phyloP scores from a whole-genome alignment of 1,140 invertebrate genomes.

The Periplaneta americana region DNA sequence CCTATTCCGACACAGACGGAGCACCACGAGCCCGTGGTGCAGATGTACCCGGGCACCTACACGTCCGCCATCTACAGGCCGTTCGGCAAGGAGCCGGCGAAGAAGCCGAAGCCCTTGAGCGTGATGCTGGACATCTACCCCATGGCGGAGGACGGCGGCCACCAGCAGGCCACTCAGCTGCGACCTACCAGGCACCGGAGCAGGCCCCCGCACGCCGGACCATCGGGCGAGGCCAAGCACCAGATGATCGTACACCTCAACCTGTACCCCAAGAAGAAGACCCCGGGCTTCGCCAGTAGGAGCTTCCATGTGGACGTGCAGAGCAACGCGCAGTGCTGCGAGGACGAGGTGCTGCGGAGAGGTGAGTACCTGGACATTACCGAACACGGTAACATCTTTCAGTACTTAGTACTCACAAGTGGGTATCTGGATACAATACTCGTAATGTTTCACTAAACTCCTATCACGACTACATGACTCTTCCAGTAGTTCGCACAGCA shows the following conservation, averaged over 20 bases:
- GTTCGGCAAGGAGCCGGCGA: slow-evolving; percentile 23
- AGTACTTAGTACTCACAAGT: too few species aligned
- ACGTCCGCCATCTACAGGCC: slow-evolving; percentile 16
- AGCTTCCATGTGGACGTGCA: neutral
- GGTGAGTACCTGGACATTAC: too few species aligned
- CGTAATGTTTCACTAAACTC: too few species aligned
- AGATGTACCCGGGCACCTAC: slow-evolving; percentile 16
- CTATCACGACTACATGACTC: too few species aligned
- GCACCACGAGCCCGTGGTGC: slow-evolving; percentile 25
- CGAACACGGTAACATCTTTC: too few species aligned
- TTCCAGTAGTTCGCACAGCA: too few species aligned
- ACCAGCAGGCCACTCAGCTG: neutral
- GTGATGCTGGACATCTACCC: slow-evolving; percentile 44
- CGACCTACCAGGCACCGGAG: slow-evolving; percentile 1
- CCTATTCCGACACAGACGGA: slow-evolving; percentile 13
- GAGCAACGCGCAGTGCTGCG: neutral
- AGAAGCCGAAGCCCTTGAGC: slow-evolving; percentile 37
- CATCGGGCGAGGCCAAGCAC: slow-evolving; percentile 35
- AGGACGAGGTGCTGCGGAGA: neutral
- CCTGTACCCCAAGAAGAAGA: slow-evolving; percentile 36
- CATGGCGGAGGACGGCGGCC: slow-evolving; percentile 23
- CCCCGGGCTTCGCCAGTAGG: neutral
- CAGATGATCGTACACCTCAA: slow-evolving; percentile 44
- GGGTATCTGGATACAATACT: too few species aligned
- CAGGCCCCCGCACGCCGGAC: slow-evolving; percentile 15